A percentile compares a stretch with the other conserved stretches of the same genome.
phyloP scores from a whole-genome alignment of 2,797 vertebrate genomes.

The Vespertilio murinus region DNA sequence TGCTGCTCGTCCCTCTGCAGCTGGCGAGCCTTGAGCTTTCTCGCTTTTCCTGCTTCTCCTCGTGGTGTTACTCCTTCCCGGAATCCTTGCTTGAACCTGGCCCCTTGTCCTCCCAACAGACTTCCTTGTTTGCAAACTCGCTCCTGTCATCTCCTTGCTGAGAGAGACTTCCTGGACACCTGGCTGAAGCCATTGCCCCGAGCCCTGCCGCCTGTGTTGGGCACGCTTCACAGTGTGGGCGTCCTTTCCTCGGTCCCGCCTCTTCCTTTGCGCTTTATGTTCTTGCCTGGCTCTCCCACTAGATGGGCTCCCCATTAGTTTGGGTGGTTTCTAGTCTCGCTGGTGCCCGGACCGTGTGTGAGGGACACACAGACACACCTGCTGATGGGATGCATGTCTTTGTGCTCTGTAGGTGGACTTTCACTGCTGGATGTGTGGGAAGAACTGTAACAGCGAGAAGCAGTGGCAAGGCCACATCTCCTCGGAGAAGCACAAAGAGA shows the following conservation, averaged over 20 bases:
- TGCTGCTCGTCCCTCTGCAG: not conserved
- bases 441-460: slow-evolving; percentile 98
- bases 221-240: accelerated
- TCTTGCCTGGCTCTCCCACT: not conserved
- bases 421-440: slow-evolving; percentile 99
- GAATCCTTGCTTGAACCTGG: not conserved
- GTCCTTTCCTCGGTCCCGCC: not conserved
- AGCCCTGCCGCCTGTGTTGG: not conserved
- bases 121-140: not conserved
- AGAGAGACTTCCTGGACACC: not conserved
- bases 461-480: slow-evolving; percentile 99
- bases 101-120: not conserved
- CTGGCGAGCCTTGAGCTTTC: not conserved
- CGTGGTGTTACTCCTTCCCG: not conserved
- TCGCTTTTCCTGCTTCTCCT: not conserved
- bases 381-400: accelerated
- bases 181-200: too few relatives aligned
- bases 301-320: not conserved
- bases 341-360: not conserved
- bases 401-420: slow-evolving; percentile 90
- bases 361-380: not conserved
- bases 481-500: slow-evolving; percentile 98
- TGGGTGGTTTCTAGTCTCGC: not conserved
- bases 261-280: not conserved
- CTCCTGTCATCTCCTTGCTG: not conserved